Conservation (phyloP, 2,797 vertebrate genomes). For the Strix occidentalis region DNA sequence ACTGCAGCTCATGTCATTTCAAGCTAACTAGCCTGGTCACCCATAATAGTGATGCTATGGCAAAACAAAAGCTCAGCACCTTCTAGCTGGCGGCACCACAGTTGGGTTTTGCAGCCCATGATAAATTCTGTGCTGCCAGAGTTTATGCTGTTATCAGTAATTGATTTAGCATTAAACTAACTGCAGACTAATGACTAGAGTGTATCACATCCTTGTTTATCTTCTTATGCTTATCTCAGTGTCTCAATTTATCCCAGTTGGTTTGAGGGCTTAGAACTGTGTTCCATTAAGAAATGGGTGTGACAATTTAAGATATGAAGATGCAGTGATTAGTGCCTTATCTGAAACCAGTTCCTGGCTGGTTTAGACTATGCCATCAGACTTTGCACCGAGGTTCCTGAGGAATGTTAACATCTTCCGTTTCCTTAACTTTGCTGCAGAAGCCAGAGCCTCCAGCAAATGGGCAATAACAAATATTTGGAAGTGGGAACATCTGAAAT, state of each 20-base stretch:
- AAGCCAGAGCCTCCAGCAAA: neutral
- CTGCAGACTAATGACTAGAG: constrained; percentile 32
- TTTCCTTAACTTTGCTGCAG: neutral
- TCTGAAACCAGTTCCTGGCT: constrained; percentile 1
- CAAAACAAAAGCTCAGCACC: neutral
- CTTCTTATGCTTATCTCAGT: constrained; percentile 4
- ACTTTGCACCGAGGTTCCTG: neutral
- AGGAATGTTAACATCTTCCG: neutral
- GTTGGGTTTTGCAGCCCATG: neutral
- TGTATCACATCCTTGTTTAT: constrained; percentile 26
- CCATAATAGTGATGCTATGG: rapidly evolving
- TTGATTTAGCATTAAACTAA: constrained; percentile 52
- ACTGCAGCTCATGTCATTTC: neutral
- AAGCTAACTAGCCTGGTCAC: neutral
- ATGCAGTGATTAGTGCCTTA: neutral
- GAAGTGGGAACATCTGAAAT: neutral
- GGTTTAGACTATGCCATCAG: neutral
- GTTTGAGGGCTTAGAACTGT: neutral
- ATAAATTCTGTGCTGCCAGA: neutral
- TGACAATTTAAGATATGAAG: neutral
- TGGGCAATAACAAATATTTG: neutral
- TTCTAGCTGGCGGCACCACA: neutral
- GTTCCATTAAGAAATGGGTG: constrained; percentile 18
- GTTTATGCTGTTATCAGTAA: constrained; percentile 32
- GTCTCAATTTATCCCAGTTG: neutral